Evolutionary conservation across 2,797 vertebrate genomes (phyloP).

Genomic region (Eidolon dupreanum): DNA sequence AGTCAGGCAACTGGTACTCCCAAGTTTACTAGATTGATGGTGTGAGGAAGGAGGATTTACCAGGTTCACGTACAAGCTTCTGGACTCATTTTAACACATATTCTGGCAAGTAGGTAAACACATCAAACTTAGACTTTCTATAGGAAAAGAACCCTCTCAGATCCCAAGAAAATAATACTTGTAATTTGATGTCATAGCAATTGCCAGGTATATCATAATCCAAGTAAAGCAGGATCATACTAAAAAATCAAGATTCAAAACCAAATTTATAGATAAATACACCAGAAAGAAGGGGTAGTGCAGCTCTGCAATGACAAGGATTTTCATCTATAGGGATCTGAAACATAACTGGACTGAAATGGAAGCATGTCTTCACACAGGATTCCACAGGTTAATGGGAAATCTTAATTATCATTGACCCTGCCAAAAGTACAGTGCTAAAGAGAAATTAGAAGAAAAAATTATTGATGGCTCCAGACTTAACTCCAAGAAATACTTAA

Average conservation of each 20-base stretch:
- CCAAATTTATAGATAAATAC: not conserved
- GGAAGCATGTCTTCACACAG: not conserved
- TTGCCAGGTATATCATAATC: not conserved
- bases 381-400: not conserved
- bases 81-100: not conserved
- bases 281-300: not conserved
- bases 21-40: not conserved
- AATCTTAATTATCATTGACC: not conserved
- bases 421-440: not conserved
- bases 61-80: not conserved
- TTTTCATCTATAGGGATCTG: not conserved
- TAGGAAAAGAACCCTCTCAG: not conserved
- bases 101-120: not conserved
- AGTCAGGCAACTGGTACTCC: not conserved
- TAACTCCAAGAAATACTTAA: not conserved
- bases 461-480: not conserved
- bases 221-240: not conserved
- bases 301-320: not conserved
- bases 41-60: not conserved
- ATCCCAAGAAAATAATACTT: not conserved
- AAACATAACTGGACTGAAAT: not conserved
- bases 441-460: not conserved
- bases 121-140: not conserved
- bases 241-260: not conserved
- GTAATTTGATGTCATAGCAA: not conserved